Base-by-base conservation (phyloP, 2,888 invertebrate genomes). In the Sesia bembeciformis region DNA sequence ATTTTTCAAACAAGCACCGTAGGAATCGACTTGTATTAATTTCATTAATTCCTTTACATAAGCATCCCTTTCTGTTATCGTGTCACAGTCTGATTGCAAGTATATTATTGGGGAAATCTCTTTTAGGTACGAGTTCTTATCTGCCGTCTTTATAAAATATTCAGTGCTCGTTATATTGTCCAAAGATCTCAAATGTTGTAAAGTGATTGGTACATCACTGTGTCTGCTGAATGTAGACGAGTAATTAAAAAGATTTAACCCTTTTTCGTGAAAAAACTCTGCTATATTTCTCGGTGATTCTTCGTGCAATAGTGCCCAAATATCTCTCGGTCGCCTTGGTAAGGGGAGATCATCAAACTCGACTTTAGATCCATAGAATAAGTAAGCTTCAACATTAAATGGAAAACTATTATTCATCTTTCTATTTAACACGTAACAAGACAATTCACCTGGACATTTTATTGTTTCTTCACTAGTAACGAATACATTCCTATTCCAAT, bases 221-320 rank as follows among this genome's bases (percentile, higher is more conserved):
- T 91, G 77, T 58, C 94, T 90, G 66, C 94, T 94, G 70, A 95
- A 96, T 0, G 97, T 96, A 0, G 95, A 90, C 0, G 96, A 94
- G 63, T 92, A 92, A 76, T 96, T 95, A 67, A 96, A 97, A 54
- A 96, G 74, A 8, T 80, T 81, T 52, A 96, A 80, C 40, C 92
- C 86, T 52, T 90, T 81, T 56, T 90, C 83, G 63, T 93, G 91
- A 60, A 93, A 88, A 42, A 96, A 86, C 51, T 92, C 91, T 41
- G 93, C 93, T 50, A 93, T 91, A 81, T 97, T 97, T 74, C 95
- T 93, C 0, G 96, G 96, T 0, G 96, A 96, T 84, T 97, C 97
- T 80, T 97, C 97, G 70, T 97, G 96, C 54, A 94, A 90, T 51
- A 97, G 71, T 0, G 92, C 95, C 97, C 97, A 97, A 40, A 91